phyloP scores from a whole-genome alignment of 2,113 vertebrate genomes.

The Mohoua ochrocephala region DNA sequence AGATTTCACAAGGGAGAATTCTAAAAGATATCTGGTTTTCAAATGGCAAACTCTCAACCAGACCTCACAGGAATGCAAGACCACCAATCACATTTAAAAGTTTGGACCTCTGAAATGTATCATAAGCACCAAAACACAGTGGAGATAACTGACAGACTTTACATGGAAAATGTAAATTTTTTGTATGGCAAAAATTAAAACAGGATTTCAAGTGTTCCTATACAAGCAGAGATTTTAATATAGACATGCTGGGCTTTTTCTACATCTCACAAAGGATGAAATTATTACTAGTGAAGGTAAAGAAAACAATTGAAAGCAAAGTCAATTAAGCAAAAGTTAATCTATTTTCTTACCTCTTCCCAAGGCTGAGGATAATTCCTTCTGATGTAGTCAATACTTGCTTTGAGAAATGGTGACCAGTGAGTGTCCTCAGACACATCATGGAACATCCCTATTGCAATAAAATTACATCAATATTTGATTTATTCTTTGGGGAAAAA shows the following conservation, averaged over 20 bases:
- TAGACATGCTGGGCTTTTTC: neutral
- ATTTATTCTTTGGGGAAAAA: neutral
- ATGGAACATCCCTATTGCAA: conserved; percentile 65
- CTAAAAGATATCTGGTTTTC: neutral
- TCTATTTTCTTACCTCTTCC: conserved; percentile 60
- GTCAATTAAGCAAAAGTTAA: neutral
- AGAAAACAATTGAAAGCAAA: neutral
- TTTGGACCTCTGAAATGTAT: neutral
- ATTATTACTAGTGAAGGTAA: neutral
- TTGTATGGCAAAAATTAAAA: neutral
- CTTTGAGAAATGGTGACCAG: conserved; percentile 77
- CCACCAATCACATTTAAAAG: neutral
- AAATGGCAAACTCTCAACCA: neutral
- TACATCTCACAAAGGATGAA: neutral
- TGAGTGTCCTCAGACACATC: conserved; percentile 76
- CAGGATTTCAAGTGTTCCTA: neutral
- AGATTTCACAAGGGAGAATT: neutral
- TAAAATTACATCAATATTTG: neutral
- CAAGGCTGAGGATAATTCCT: conserved; percentile 73
- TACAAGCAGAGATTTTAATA: neutral
- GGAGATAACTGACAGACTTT: neutral
- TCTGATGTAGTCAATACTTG: conserved; percentile 73
- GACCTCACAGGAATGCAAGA: neutral
- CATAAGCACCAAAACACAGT: neutral
- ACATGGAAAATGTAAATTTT: neutral